Conservation (phyloP, 64 coral and sea anemone species). For the Actinia tenebrosa region DNA sequence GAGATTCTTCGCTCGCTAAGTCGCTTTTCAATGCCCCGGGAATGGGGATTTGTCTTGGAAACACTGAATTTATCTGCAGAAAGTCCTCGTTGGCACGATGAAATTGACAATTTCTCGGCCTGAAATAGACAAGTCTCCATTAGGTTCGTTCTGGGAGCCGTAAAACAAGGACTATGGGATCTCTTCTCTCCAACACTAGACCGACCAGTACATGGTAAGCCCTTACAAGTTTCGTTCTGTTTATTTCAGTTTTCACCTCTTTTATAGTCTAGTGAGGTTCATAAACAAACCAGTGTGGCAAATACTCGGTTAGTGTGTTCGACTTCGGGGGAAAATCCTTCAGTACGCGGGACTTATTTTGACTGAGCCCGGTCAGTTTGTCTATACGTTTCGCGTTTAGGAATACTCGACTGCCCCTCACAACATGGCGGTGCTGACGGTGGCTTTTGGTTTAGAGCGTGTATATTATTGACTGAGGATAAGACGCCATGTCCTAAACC, state of each 20-base stretch:
- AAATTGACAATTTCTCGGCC: conserved; percentile 22
- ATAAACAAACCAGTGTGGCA: not conserved
- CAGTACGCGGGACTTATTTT: not conserved
- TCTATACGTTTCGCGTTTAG: conserved; percentile 12
- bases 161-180: conserved; percentile 24
- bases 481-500: not conserved
- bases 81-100: conserved; percentile 12
- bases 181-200: conserved; percentile 20
- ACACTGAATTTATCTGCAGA: not conserved
- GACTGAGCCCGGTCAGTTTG: conserved; percentile 3
- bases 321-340: conserved; percentile 8
- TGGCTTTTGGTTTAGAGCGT: not conserved
- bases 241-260: not conserved
- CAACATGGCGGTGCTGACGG: conserved; percentile 14
- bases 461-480: not conserved
- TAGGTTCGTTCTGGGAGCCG: conserved; percentile 10
- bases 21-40: conserved; percentile 10
- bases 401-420: conserved; percentile 12
- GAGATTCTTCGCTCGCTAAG: conserved; percentile 12
- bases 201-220: conserved; percentile 31
- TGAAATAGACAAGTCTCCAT: conserved; percentile 10
- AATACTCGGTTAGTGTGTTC: not conserved
- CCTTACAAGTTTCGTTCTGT: not conserved
- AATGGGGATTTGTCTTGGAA: conserved; percentile 32
- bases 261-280: not conserved